Base-by-base conservation (phyloP, 2,113 vertebrate species). In the Ammodytes dubius region DNA sequence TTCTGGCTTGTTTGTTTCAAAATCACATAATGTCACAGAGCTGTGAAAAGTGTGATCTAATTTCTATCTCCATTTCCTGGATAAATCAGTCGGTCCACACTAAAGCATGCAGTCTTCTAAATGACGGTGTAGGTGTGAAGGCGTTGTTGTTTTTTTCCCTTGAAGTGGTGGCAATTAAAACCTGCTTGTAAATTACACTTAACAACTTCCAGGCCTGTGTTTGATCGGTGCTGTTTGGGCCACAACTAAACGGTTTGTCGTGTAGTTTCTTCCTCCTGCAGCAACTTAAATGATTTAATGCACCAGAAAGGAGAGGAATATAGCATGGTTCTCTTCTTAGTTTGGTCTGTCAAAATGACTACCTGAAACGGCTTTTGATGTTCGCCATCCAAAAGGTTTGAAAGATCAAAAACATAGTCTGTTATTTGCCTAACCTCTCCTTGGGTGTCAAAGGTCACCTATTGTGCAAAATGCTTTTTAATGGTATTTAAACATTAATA, bases 1-100 rank as follows among this genome's bases (percentile, higher is more conserved):
- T 87, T 87, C 37, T 53, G 79, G 77, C 89, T 71, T 81, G 84
- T 86, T 76, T 70, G 52, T 70, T 61, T 57, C 42, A 27, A 27
- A 27, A 27, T 27, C 27, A 27, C 27, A 27, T 40, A 35, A 54
- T 64, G 49, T 53, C 37, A 49, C 71, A n/a, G 27, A 27, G 7
- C 13, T 65, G 57, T 63, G 12, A 49, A 3, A 64, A 35, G 56
- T 63, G 4, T 17, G 37, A 47, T 63, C 6, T 27, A n/a, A 69
- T 58, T 80, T 14, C 27, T 54, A 39, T 61, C 37, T 17, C 1
- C 13, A 53, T 65, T n/a, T 61, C 47, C 40, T 73, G 17, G 58
- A 54, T 43, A 14, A 17, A 70, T 77, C 64, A 13, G 14, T 50
- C 5, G 35, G 27, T 42, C 37, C 39, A 40, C 19, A 9, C 45